Conservation (phyloP, 1,140 invertebrate species). For the Macrotrachela quadricornifera region DNA sequence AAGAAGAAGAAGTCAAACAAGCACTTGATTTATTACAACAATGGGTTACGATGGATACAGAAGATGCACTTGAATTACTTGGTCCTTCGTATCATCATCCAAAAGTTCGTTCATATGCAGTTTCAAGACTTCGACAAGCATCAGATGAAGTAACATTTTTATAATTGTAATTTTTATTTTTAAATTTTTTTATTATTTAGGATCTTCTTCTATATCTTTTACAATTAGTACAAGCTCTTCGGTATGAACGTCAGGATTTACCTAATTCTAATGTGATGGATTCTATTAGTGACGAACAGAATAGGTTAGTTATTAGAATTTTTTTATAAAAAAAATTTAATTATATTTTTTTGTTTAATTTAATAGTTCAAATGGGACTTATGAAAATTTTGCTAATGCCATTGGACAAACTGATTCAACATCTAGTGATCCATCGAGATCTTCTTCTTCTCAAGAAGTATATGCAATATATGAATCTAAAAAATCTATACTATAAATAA, state of each 20-base stretch:
- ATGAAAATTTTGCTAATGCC: too few relatives aligned
- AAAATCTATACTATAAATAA: background rate
- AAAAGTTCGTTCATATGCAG: slow-evolving; percentile 67
- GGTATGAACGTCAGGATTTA: slow-evolving; percentile 49
- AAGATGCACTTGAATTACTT: slow-evolving; percentile 85
- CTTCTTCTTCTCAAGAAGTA: too few relatives aligned
- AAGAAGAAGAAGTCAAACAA: slow-evolving; percentile 55
- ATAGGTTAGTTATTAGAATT: too few relatives aligned
- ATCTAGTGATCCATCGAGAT: too few relatives aligned
- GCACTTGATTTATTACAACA: slow-evolving; percentile 64
- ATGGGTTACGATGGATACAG: slow-evolving; percentile 88
- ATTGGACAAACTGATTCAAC: too few relatives aligned
- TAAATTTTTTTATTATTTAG: slow-evolving; percentile 15
- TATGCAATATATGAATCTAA: too few relatives aligned
- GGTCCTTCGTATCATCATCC: slow-evolving; percentile 66
- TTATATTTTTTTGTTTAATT: too few relatives aligned
- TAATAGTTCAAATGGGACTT: too few relatives aligned
- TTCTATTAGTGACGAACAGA: too few relatives aligned
- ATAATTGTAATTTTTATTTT: background rate
- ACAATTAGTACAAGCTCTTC: slow-evolving; percentile 87
- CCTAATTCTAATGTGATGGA: too few relatives aligned
- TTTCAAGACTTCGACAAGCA: slow-evolving; percentile 63
- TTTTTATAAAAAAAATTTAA: too few relatives aligned
- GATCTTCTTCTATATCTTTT: slow-evolving; percentile 79
- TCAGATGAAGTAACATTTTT: slow-evolving; percentile 47